Base-by-base conservation (phyloP, 1,140 invertebrate species). In the Parapsyche elsis region DNA sequence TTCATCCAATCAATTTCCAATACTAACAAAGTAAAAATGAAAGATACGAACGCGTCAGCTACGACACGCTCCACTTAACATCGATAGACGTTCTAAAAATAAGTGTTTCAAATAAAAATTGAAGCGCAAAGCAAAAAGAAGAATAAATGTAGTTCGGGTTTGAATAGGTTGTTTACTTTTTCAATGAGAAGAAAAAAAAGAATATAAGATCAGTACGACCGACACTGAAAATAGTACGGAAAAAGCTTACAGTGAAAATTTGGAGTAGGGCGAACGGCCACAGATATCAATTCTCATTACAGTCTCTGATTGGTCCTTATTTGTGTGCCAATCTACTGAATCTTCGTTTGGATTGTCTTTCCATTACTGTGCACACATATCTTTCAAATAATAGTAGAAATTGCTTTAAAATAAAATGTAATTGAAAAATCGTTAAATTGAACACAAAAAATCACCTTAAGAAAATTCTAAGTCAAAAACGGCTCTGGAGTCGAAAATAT, bases 1-100 rank as follows among this genome's bases (percentile, higher is more conserved):
- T 57, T 21, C n/a, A 61, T 61, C 57, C 57, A 61, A 61, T 21
- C 57, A 19, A 21, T 21, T 61, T 61, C 5, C 57, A 21, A 61
- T 19, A 61, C 21, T 61, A 16, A 57, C 14, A n/a, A n/a, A n/a
- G n/a, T n/a, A n/a, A 61, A 61, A 61, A 61, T 61, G 57, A 61
- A 61, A n/a, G 16, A 21, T 21, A 61, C 12, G 12, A 53, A n/a
- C 2, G 12, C 49, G 57, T 61, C 57, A 21, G 16, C 57, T 19
- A 16, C 57, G 57, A 9, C 57, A 61, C 21, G 57, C 57, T 61
- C 57, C 57, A 61, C 57, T 61, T 61, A 16, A 61, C 57, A 61
- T 61, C 57, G 57, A 61, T 21, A 21, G 57, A 19, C 57, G 57
- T 9, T 16, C 14, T 2, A 61, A 61, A 9, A 19, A 61, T 5